Evolutionary conservation across 2,113 vertebrate species (phyloP), one percentile per base, ranked within the genome.

Genomic region (Rhegmatorhina hoffmannsi): DNA sequence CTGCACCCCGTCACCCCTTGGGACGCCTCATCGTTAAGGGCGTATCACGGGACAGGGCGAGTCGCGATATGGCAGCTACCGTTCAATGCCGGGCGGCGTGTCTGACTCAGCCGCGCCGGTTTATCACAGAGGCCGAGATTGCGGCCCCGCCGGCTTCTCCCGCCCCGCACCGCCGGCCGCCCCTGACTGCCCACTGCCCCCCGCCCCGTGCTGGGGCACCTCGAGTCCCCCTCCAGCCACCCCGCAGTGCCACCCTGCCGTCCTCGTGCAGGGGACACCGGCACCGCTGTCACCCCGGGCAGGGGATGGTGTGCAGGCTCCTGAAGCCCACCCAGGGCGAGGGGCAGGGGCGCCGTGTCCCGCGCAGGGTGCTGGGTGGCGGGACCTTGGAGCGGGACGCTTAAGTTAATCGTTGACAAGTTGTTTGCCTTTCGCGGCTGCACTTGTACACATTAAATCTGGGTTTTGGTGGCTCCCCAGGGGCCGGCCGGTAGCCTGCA

Each of bases 351-450:
- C 18, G 5, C 26, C 58, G 2, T 1, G 75, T 59, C 56, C 82
- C 21, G 2, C 7, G 2, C 17, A 9, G 59, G 14, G 59, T 31
- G n/a, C 89, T 34, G 59, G 38, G n/a, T 8, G 0, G 40, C 14
- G 3, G 79, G 91, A 95, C 96, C 93, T 96, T 96, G 94, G 58
- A 80, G 79, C 9, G 33, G 33, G 52, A 60, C 28, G 29, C 47
- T 33, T 2, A 34, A 21, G 89, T 95, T 95, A 96, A 96, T 95
- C 7, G 89, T 96, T 96, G 67, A 95, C 91, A 36, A 16, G 26
- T 40, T 96, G 89, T 93, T 96, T 96, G 93, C 6, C 26, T 88
- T 16, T 15, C 16, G 17, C 1, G 7, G n/a, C 74, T 34, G 56
- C 10, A 11, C 38, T 53, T 74, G 69, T 70, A 40, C 25, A 75